Base-by-base conservation (phyloP, 1,140 invertebrate species). In the Drosophila trapezifrons region DNA sequence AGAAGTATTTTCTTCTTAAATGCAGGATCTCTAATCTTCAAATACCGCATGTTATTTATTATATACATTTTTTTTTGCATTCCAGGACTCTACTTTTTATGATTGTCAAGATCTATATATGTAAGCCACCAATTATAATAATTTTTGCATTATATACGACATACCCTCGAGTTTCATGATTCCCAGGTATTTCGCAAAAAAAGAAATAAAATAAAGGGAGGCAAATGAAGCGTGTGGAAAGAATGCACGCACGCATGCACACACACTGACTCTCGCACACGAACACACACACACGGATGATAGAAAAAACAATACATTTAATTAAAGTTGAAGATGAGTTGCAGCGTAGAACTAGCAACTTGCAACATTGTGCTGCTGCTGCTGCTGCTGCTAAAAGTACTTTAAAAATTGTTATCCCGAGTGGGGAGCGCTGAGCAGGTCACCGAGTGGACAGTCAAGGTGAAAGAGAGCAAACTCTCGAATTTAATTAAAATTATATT, bases 401-500 rank as follows among this genome's bases (percentile, higher is more conserved):
- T 85, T 79, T 70, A 69, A 86, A 86, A 86, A 82, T 76, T 76
- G 83, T 79, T 86, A 82, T 72, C 69, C 29, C 51, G 25, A 35
- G 25, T 27, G 27, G 45, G 32, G 40, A 25, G n/a, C 17, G 25
- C 4, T 1, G 45, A 52, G 46, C 49, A 29, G 47, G 47, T 45
- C 37, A 45, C 37, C 3, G 17, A 43, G 15, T 38, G 42, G 43
- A 15, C 35, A 58, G 42, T 40, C 42, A 71, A 71, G 65, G 69
- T 71, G 69, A 58, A 45, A 22, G 29, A 62, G 66, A 43, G 46
- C 38, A 70, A 71, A 74, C 64, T 79, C 46, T 67, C 79, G 70
- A 80, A 86, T 86, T 86, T 86, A 86, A 86, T 86, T 86, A 87
- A 86, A 86, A 87, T 83, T 86, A 86, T 87, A 79, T 70, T 75